These are phyloP conservation scores for Euschistus heros DNA, from an alignment of 1,140 invertebrate species.

Conservation along the genomic window DNA sequence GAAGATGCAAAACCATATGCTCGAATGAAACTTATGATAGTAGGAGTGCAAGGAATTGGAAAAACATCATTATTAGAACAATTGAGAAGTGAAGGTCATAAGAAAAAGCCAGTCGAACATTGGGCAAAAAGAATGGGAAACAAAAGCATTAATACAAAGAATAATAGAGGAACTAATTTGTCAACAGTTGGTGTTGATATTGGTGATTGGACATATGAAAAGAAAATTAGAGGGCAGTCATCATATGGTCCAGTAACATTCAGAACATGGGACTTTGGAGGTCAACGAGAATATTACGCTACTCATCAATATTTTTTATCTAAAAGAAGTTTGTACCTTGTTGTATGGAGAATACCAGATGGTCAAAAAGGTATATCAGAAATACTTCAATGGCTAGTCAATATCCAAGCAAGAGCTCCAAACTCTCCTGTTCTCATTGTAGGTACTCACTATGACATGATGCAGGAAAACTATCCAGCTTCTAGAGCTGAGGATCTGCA, in stretches of 20 bases:
- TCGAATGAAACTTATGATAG: conserved; percentile 95
- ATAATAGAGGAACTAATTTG: conserved; percentile 59
- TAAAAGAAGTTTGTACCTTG: conserved; percentile 87
- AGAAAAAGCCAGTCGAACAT: conserved; percentile 67
- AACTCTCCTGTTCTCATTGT: conserved; percentile 91
- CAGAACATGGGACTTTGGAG: conserved; percentile 98
- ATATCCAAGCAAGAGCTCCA: conserved; percentile 86
- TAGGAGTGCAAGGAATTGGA: conserved; percentile 86
- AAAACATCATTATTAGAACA: conserved; percentile 89
- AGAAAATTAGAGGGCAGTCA: conserved; percentile 54
- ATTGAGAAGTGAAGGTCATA: conserved; percentile 72
- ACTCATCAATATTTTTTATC: conserved; percentile 98
- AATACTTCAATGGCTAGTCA: conserved; percentile 89
- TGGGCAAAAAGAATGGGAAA: conserved; percentile 93
- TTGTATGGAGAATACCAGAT: conserved; percentile 90
- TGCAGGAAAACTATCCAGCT: conserved; percentile 58
- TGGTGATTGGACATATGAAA: conserved; percentile 87
- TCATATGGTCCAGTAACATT: conserved; percentile 85
- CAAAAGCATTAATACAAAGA: conserved; percentile 64
- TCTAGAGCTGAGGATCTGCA: conserved; percentile 74
- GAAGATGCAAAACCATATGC: conserved; percentile 89
- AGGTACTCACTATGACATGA: conserved; percentile 87
- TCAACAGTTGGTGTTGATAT: conserved; percentile 97
- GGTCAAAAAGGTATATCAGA: conserved; percentile 82
- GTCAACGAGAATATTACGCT: conserved; percentile 89